phyloP scores from a whole-genome alignment of 2,797 vertebrate genomes.

The Coilia nasus region DNA sequence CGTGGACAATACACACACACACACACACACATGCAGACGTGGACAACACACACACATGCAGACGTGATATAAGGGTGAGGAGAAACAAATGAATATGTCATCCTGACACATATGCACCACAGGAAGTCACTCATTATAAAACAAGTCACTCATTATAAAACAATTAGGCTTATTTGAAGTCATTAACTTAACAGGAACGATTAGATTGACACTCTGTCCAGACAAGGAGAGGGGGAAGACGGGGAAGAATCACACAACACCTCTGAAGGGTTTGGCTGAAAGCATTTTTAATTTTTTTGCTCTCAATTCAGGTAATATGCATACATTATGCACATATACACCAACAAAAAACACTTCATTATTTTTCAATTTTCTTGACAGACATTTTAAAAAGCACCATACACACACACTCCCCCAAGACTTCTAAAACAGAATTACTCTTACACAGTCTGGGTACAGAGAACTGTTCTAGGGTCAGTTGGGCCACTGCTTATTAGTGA shows the following conservation, averaged over 20 bases:
- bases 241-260: not conserved
- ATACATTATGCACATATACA: not conserved
- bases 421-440: not conserved
- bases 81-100: no score
- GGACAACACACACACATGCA: no score
- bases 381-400: not conserved
- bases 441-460: not conserved
- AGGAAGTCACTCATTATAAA: no score
- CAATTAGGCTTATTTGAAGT: not conserved
- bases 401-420: not conserved
- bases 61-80: no score
- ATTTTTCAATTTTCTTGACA: not conserved
- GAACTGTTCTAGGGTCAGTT: not conserved
- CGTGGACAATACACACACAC: no score
- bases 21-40: no score
- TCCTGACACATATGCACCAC: no score
- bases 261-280: not conserved
- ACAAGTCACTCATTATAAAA: no score
- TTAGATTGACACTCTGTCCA: not conserved
- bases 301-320: not conserved
- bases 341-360: not conserved
- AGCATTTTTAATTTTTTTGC: not conserved
- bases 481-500: no score
- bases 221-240: no score
- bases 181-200: not conserved